Base-by-base conservation (phyloP, 2,888 invertebrate genomes). In the Bombylius discolor region DNA sequence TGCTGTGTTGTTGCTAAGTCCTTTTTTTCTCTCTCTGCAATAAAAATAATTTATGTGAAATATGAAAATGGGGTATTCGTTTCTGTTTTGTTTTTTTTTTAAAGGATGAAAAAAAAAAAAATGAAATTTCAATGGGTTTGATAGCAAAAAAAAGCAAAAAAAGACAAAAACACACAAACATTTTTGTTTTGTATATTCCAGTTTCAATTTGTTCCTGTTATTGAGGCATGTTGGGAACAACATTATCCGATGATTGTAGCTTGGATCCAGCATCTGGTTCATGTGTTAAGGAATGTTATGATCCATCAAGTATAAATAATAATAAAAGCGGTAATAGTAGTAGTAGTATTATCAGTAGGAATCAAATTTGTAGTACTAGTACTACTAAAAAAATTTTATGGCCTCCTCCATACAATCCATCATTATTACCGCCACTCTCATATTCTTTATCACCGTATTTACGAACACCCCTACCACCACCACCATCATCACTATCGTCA, bases 161-260 rank as follows among this genome's bases (percentile, higher is more conserved):
- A 23, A 23, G n/a, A n/a, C n/a, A n/a, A n/a, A n/a, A n/a, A n/a
- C n/a, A 23, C 23, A 23, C 23, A 23, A 23, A 23, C 23, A 23
- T 23, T 23, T 23, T 23, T 23, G 23, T 23, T 23, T 23, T 23
- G 23, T 23, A 23, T 23, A 23, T 23, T 23, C 23, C 23, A 23
- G 23, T 23, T 23, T 23, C 23, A 23, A 23, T 23, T 23, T 23
- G 23, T 23, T 23, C 23, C 23, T 23, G 23, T 23, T 23, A 2
- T 23, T 56, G 58, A 62, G 62, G 61, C 57, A 62, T 62, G 62
- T 61, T 61, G 59, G 60, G 60, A 58, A 61, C 61, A 58, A 62
- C 61, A 56, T 13, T 58, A 46, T 31, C 56, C 33, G 60, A 59
- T 49, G 60, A 60, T 60, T 60, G 62, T 60, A 59, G 50, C 53